A percentile compares a stretch with the other conserved stretches of the same genome.
phyloP scores from a whole-genome alignment of 2,113 vertebrate species.

The Nanger granti region DNA sequence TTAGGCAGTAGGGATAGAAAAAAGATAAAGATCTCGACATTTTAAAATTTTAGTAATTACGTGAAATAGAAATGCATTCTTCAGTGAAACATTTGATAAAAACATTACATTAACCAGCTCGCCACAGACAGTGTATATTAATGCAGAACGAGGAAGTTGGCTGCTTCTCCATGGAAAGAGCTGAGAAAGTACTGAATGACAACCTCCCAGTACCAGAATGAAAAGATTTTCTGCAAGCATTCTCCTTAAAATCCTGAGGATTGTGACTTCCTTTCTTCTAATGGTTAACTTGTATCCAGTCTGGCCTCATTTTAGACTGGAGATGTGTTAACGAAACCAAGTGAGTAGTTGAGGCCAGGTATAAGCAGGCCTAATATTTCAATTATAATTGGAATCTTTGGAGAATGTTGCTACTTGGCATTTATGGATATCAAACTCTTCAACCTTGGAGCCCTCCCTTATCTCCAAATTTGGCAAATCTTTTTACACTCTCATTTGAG shows the following conservation, averaged over 20 bases:
- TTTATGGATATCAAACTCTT: neutral
- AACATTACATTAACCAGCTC: neutral
- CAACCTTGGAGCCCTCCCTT: neutral
- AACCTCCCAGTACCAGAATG: neutral
- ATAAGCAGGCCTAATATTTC: neutral
- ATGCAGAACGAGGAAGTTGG: neutral
- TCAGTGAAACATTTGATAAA: neutral
- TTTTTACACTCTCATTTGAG: neutral
- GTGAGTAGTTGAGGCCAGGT: neutral
- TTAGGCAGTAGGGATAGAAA: constrained; percentile 12
- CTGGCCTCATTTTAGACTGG: neutral
- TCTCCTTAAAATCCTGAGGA: neutral
- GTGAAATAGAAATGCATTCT: neutral
- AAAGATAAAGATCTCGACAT: neutral
- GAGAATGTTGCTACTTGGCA: neutral
- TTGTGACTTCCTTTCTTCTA: neutral
- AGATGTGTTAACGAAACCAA: constrained; percentile 1
- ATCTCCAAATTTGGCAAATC: neutral
- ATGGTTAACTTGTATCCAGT: neutral
- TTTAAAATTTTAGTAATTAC: neutral
- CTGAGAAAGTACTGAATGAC: neutral
- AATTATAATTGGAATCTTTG: neutral
- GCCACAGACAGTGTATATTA: neutral
- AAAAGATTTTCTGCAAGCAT: neutral
- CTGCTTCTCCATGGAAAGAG: neutral